phyloP scores from a whole-genome alignment of 2,797 vertebrate genomes.

The Muscicapa striata region DNA sequence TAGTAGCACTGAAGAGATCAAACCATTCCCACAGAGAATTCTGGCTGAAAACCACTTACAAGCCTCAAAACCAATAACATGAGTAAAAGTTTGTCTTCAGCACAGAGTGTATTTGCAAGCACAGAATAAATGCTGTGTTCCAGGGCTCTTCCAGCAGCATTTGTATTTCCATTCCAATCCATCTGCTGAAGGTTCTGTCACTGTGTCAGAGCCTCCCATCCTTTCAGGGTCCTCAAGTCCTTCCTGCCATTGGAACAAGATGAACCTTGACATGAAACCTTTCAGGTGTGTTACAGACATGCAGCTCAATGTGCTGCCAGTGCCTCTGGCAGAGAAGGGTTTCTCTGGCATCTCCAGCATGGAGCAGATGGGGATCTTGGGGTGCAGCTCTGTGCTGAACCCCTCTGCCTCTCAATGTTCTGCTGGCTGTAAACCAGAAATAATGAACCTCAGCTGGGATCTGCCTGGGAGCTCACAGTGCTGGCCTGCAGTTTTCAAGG shows the following conservation, averaged over 20 bases:
- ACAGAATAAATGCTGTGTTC: neutral
- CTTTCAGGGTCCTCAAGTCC: neutral
- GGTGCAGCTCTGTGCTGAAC: neutral
- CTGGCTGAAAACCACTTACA: neutral
- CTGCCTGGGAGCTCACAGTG: neutral
- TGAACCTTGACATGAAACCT: neutral
- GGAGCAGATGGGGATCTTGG: neutral
- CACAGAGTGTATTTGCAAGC: neutral
- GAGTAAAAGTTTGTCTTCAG: neutral
- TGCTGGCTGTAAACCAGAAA: neutral
- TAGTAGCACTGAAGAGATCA: neutral
- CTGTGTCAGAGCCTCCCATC: neutral
- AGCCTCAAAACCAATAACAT: neutral
- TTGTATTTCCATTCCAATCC: neutral
- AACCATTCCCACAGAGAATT: neutral
- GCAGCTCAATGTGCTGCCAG: neutral
- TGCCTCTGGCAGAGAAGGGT: neutral
- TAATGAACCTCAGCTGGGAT: neutral
- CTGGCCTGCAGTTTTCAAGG: neutral
- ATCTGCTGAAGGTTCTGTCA: neutral
- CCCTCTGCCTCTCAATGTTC: neutral
- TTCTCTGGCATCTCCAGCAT: neutral
- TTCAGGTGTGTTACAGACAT: accelerated
- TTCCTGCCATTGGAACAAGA: neutral
- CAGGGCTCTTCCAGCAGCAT: neutral